These are phyloP conservation scores for Tor tambroides DNA, from an alignment of 2,113 vertebrate genomes.

Conservation along the genomic window DNA sequence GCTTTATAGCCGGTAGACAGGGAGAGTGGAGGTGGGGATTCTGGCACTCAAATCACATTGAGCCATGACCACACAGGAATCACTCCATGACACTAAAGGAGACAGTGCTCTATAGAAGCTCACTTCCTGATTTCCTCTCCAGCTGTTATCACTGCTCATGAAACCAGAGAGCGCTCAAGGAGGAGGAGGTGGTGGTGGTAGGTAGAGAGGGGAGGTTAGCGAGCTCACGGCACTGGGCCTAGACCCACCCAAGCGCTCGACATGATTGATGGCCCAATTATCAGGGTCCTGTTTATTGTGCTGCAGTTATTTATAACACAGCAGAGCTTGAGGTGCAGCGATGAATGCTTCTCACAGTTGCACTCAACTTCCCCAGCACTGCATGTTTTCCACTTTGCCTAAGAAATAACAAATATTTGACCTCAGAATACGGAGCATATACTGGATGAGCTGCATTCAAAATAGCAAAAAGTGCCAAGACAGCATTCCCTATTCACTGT, in stretches of 20 bases:
- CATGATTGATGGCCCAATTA: slow-evolving; percentile 82
- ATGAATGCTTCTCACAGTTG: slow-evolving; percentile 38
- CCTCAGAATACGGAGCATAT: background rate
- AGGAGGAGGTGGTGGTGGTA: slow-evolving; percentile 27
- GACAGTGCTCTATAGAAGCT: slow-evolving; percentile 34
- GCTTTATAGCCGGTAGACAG: slow-evolving; percentile 4
- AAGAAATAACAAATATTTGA: slow-evolving; percentile 19
- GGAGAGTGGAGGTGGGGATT: slow-evolving; percentile 10
- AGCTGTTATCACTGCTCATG: slow-evolving; percentile 62
- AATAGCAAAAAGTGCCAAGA: background rate
- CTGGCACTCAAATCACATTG: slow-evolving; percentile 36
- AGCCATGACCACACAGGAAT: slow-evolving; percentile 44
- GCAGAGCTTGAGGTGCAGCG: slow-evolving; percentile 70
- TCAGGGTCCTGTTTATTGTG: slow-evolving; percentile 81
- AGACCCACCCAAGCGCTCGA: slow-evolving; percentile 70
- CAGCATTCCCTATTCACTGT: background rate
- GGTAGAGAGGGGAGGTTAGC: slow-evolving; percentile 60
- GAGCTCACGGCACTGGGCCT: slow-evolving; percentile 59
- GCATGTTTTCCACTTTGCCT: slow-evolving; percentile 34
- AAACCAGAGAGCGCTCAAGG: slow-evolving; percentile 49
- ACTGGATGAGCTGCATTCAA: background rate
- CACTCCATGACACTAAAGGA: slow-evolving; percentile 33
- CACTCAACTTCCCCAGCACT: background rate
- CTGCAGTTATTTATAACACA: slow-evolving; percentile 86
- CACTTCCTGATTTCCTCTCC: slow-evolving; percentile 58